Conservation (phyloP, 1,140 invertebrate genomes). For the Pogonomyrmex barbatus region DNA sequence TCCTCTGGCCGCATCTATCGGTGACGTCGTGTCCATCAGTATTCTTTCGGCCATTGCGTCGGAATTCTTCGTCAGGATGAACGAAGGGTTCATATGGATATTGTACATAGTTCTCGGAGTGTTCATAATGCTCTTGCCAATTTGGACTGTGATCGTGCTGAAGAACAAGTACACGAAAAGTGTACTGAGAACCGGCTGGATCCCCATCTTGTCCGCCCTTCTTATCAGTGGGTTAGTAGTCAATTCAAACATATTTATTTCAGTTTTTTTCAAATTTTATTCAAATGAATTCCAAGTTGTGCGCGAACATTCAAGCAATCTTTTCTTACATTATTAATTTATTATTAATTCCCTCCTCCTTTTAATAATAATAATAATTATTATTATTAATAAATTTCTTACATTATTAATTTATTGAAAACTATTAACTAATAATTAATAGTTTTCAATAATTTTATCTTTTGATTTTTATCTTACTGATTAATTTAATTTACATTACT, state of each 20-base stretch:
- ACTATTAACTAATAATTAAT: no score
- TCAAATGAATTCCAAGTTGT: neutral
- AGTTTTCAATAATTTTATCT: neutral
- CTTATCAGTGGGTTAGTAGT: conserved; percentile 93
- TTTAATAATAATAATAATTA: no score
- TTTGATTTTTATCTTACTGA: neutral
- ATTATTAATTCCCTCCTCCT: conserved; percentile 64
- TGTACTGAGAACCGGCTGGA: conserved; percentile 94
- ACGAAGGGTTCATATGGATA: conserved; percentile 87
- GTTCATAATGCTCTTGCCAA: conserved; percentile 91
- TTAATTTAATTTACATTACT: neutral
- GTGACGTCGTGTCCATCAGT: conserved; percentile 95
- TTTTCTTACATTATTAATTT: neutral
- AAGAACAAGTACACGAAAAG: conserved; percentile 92
- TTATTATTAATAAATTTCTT: no score
- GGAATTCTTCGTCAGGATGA: conserved; percentile 89
- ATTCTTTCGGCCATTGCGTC: conserved; percentile 92
- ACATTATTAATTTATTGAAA: no score
- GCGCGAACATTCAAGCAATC: neutral
- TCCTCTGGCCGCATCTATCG: conserved; percentile 97
- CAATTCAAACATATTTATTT: neutral
- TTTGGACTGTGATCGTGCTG: conserved; percentile 92
- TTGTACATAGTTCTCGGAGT: conserved; percentile 88
- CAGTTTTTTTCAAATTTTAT: neutral
- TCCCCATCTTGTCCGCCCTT: conserved; percentile 93